A percentile compares a stretch with the other conserved stretches of the same genome.
phyloP scores from a whole-genome alignment of 2,888 invertebrate species.

The Corythucha ciliata region DNA sequence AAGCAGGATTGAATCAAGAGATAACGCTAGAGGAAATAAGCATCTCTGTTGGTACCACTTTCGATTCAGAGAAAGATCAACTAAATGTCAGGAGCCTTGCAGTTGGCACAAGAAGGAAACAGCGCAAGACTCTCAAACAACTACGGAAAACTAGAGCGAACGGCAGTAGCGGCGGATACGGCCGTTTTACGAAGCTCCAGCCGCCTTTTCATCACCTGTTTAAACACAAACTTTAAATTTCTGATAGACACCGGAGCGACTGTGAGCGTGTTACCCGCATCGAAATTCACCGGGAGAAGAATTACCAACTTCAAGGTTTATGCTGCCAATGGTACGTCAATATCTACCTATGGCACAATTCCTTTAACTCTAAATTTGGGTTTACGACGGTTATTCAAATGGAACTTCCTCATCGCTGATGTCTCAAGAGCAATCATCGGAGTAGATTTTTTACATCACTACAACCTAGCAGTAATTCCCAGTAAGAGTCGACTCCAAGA shows the following conservation, averaged over 20 bases:
- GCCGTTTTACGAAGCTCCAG: too few species aligned
- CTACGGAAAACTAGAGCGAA: too few species aligned
- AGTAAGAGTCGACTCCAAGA: conserved; percentile 14
- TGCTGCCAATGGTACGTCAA: conserved; percentile 17
- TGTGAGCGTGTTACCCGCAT: conserved; percentile 19
- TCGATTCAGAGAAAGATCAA: too few species aligned
- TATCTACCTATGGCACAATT: conserved; percentile 14
- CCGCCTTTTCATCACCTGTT: too few species aligned
- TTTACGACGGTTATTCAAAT: conserved; percentile 15
- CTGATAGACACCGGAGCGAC: conserved; percentile 26
- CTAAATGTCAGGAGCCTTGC: too few species aligned
- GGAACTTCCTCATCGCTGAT: conserved; percentile 20
- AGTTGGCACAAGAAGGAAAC: too few species aligned
- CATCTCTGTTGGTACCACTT: too few species aligned
- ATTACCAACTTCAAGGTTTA: too few species aligned
- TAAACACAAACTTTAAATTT: conserved; percentile 20
- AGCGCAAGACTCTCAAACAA: too few species aligned
- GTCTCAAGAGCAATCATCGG: conserved; percentile 17
- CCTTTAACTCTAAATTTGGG: conserved; percentile 13
- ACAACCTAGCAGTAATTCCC: conserved; percentile 15
- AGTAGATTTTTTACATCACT: conserved; percentile 16
- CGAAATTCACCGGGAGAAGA: not conserved
- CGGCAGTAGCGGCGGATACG: too few species aligned
- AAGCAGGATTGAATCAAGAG: too few species aligned
- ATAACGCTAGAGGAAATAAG: too few species aligned